A percentile compares a stretch with the other conserved stretches of the same genome.
Evolutionary conservation across 2,113 vertebrate species (phyloP).

Genomic region (Geococcyx californianus): DNA sequence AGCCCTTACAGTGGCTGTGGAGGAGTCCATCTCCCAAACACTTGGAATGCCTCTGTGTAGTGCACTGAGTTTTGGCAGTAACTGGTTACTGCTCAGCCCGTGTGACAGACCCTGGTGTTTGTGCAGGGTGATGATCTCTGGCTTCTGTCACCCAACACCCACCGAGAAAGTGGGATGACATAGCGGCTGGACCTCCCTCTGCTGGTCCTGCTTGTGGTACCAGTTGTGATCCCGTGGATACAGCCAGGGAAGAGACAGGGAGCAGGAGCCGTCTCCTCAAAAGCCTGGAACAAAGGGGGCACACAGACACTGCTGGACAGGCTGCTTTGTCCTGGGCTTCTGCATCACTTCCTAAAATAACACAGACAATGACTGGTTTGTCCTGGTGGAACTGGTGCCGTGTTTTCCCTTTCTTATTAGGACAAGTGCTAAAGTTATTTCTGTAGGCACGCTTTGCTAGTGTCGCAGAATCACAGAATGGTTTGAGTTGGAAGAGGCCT

Average conservation of each 20-base stretch:
- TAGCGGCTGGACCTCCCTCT: neutral
- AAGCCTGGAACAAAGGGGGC: neutral
- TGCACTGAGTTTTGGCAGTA: neutral
- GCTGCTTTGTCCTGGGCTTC: neutral
- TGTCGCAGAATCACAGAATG: no score
- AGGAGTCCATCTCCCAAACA: neutral
- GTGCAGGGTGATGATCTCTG: neutral
- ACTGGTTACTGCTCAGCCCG: rapidly evolving
- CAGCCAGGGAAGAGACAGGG: neutral
- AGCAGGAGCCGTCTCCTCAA: neutral
- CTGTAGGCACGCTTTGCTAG: neutral
- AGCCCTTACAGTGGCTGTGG: neutral
- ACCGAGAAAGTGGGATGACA: rapidly evolving
- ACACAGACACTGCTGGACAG: neutral
- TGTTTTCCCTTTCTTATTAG: neutral
- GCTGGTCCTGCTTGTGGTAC: neutral
- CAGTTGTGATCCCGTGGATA: neutral
- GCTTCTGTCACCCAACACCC: neutral
- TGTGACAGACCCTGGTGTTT: no score
- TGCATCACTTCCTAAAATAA: neutral
- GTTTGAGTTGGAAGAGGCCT: no score
- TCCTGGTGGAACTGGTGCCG: neutral
- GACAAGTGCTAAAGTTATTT: neutral
- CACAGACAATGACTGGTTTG: neutral
- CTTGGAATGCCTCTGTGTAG: neutral